Evolutionary conservation across 2,113 vertebrate genomes (phyloP).

Genomic region (Pseudorectes ferrugineus): DNA sequence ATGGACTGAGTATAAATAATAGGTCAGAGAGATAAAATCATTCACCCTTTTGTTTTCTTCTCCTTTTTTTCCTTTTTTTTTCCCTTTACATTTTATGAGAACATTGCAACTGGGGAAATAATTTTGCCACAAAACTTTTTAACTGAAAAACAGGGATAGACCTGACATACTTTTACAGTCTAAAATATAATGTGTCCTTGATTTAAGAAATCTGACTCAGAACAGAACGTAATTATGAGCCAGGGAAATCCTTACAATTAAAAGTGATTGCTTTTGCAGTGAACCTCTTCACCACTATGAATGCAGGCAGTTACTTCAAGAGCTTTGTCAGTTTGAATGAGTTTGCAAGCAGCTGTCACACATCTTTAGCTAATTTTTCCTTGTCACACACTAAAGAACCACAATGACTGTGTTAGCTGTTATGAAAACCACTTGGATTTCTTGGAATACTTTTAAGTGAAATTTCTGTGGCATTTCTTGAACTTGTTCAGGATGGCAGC

Average conservation of each 20-base stretch:
- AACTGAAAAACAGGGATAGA: neutral
- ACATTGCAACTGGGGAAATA: neutral
- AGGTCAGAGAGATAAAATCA: neutral
- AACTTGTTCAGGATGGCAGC: neutral
- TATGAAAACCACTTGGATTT: neutral
- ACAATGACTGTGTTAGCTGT: neutral
- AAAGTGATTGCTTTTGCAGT: neutral
- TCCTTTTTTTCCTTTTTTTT: neutral
- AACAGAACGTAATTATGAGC: neutral
- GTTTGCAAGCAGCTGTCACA: neutral
- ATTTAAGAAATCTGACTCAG: neutral
- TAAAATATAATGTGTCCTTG: neutral
- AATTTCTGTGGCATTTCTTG: neutral
- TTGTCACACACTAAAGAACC: neutral
- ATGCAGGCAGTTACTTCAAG: neutral
- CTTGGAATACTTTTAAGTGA: neutral
- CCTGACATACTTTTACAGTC: neutral
- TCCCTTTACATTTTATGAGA: neutral
- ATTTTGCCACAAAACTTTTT: neutral
- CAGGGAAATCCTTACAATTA: neutral
- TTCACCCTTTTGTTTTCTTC: neutral
- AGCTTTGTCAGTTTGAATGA: conserved; percentile 3
- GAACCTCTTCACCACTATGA: neutral
- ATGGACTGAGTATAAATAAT: neutral
- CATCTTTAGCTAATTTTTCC: conserved; percentile 23